Evolutionary conservation across 2,797 vertebrate species (phyloP), one percentile per base, ranked within the genome.

Genomic region (Diglossa cyanea): DNA sequence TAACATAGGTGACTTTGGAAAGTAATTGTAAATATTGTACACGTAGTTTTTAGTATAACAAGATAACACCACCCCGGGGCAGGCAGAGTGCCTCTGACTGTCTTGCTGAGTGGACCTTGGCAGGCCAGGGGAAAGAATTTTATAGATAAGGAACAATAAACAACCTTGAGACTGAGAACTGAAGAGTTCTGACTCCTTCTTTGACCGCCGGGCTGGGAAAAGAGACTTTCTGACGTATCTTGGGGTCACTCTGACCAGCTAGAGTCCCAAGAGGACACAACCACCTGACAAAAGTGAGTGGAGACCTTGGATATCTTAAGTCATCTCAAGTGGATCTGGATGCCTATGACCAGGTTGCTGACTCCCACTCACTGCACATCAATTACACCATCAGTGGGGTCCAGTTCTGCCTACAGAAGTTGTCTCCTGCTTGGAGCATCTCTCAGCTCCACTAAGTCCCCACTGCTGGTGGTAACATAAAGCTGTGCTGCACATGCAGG

Each of bases 281-380:
- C 20, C 6, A 70, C 9, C 48, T 67, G 44, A n/a, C 17, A 33
- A 39, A 33, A 42, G 23, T 13, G 40, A 14, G 84, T 44, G 30
- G n/a, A 70, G 6, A 31, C 11, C 9, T 44, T 23, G 10, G 47
- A 33, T 42, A 50, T 58, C 35, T 25, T n/a, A 42, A 57, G 15
- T 33, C 14, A 48, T 57, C 13, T 53, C n/a, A 21, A 45, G 39
- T 37, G 17, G 20, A 63, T 26, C 53, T 65, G 42, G 50, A 35
- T 2, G 1, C 3, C 15, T 23, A 0, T 60, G 44, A n/a, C 11
- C 16, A 62, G 5, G 25, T 7, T 50, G 33, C n/a, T 3, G 2
- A 53, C 67, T 47, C 18, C 47, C 68, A 58, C 21, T 17, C 21
- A 26, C 57, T 80, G 26, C 31, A 67, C 11, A 7, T 51, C 54